These are phyloP conservation scores for Otus scops DNA, from an alignment of 2,797 vertebrate genomes.

Conservation along the genomic window DNA sequence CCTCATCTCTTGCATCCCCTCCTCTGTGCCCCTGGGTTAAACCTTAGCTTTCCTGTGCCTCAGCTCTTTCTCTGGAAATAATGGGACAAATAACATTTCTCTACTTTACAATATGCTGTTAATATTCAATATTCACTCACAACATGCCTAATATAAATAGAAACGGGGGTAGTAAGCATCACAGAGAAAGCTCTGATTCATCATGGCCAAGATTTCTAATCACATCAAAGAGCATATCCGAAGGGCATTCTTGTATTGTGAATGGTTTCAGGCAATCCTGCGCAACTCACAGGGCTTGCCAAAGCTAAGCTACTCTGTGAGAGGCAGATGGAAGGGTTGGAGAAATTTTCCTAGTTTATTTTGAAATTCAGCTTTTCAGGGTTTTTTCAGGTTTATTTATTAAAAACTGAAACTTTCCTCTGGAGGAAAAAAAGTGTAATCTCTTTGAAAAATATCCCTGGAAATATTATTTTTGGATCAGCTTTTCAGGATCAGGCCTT, in stretches of 20 bases:
- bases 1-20: background rate
- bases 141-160: background rate
- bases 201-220: background rate
- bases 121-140: background rate
- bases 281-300: background rate
- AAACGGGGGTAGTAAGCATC: background rate
- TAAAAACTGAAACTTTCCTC: background rate
- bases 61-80: background rate
- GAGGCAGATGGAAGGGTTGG: background rate
- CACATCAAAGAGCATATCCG: background rate
- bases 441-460: background rate
- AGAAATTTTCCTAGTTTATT: background rate
- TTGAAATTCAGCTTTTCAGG: background rate
- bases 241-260: background rate
- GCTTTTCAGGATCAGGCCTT: background rate
- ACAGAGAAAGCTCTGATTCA: background rate
- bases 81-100: background rate
- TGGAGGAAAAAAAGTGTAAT: background rate
- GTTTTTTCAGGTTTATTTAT: background rate
- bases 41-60: background rate
- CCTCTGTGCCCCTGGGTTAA: background rate
- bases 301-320: background rate
- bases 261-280: background rate
- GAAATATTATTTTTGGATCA: background rate
- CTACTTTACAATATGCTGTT: background rate